These are phyloP conservation scores for Yasuhikotakia modesta DNA, from an alignment of 2,797 vertebrate species.

Conservation along the genomic window DNA sequence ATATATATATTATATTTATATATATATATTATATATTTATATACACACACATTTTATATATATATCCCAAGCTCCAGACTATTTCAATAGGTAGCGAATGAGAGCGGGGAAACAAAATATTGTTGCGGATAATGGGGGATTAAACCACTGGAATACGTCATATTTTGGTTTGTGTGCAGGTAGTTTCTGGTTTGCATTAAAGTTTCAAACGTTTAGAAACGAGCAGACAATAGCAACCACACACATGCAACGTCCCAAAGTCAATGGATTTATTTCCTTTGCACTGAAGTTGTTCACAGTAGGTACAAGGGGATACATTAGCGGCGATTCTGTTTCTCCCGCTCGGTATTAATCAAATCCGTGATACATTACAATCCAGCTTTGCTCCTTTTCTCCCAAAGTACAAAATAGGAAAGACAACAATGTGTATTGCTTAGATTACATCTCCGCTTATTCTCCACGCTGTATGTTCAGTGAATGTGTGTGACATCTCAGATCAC, in stretches of 20 bases:
- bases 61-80: too few relatives aligned
- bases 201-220: neutral
- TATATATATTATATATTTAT: too few relatives aligned
- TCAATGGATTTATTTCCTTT: conserved; percentile 95
- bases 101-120: too few relatives aligned
- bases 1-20: too few relatives aligned
- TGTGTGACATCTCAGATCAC: conserved; percentile 40
- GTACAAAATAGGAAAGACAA: conserved; percentile 89
- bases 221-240: neutral
- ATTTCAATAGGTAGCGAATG: too few relatives aligned
- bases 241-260: conserved; percentile 68
- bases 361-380: conserved; percentile 73
- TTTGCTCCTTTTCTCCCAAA: conserved; percentile 72
- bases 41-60: too few relatives aligned
- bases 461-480: conserved; percentile 35
- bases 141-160: neutral
- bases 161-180: neutral
- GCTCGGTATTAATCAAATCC: conserved; percentile 72
- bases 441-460: conserved; percentile 70
- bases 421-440: conserved; percentile 92
- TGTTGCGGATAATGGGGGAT: too few relatives aligned
- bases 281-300: conserved; percentile 96
- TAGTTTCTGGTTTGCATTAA: neutral
- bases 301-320: conserved; percentile 89
- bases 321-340: conserved; percentile 77